Evolutionary conservation across 2,113 vertebrate species (phyloP), one percentile per base, ranked within the genome.

Genomic region (Nothoprocta perdicaria): DNA sequence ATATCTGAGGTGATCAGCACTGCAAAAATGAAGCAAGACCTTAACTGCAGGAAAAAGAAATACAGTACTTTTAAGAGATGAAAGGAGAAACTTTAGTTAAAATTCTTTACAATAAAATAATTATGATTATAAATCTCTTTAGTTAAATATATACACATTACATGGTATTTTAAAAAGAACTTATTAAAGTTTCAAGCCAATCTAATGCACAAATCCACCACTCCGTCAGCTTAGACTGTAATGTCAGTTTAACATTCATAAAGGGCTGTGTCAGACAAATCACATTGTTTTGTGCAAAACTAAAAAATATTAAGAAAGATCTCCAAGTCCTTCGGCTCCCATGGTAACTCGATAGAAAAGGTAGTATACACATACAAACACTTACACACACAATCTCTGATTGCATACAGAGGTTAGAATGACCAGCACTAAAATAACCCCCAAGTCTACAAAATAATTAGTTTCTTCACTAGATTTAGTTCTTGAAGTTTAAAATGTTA

Each of bases 101-200:
- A 98, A 98, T 98, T 97, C 95, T 98, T 98, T 97, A 98, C 98
- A 98, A 98, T 98, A 98, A 98, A 98, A 98, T 98, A 97, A 97
- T 98, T 98, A 98, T 94, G 97, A 97, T 97, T 98, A 98, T 98
- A 98, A 98, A 98, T 98, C 97, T 98, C 98, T 98, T 97, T 97
- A 96, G 97, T 98, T 98, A 98, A 98, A 98, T 98, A 98, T 98
- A 95, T 98, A 98, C 97, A 98, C 90, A 96, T 97, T 96, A 98
- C 97, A 97, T 95, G 94, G 95, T 94, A 97, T 98, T 98, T 98
- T 96, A 96, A 97, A 98, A 98, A 98, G 96, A 96, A 96, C 95
- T 94, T 94, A 89, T 93, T 97, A 96, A 96, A 89, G 94, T 97
- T 96, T 97, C 91, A 97, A 97, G 96, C 92, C 95, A 96, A 96